Evolutionary conservation across 2,888 invertebrate genomes (phyloP).

Genomic region (Cremastinae sp.): DNA sequence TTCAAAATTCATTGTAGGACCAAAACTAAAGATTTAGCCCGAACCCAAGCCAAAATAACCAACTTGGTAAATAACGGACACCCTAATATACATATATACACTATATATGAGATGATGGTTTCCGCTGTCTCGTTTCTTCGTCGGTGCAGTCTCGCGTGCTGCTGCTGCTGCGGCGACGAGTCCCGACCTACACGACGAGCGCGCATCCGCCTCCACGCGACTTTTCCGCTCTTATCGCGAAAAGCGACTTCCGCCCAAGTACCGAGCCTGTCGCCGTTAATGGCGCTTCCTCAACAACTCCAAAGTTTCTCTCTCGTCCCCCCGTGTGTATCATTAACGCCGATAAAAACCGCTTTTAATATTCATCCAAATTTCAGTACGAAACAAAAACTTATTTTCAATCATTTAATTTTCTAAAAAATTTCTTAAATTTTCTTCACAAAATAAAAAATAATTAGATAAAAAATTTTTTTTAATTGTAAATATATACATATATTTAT

Average conservation of each 20-base stretch:
- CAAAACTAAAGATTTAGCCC: too few relatives aligned
- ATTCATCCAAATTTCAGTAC: background rate
- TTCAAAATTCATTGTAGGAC: too few relatives aligned
- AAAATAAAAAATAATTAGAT: too few relatives aligned
- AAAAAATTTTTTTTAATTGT: too few relatives aligned
- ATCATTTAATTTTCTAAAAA: too few relatives aligned
- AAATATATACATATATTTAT: too few relatives aligned
- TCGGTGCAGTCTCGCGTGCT: constrained; percentile 24
- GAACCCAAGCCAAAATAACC: too few relatives aligned
- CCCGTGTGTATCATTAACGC: constrained; percentile 54
- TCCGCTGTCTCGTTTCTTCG: constrained; percentile 12
- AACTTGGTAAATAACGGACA: too few relatives aligned
- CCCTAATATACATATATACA: too few relatives aligned
- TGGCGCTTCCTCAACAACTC: constrained; percentile 26
- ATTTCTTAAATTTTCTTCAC: too few relatives aligned
- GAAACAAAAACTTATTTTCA: too few relatives aligned
- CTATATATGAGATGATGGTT: constrained; percentile 13
- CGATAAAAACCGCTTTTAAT: constrained; percentile 33
- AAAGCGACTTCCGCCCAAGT: constrained; percentile 65
- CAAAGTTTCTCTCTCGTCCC: constrained; percentile 2
- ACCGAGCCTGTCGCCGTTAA: constrained; percentile 45
- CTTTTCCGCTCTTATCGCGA: constrained; percentile 61
- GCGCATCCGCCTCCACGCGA: constrained; percentile 31
- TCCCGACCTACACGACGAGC: constrained; percentile 12
- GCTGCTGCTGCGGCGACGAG: constrained; percentile 33